Base-by-base conservation (phyloP, 2,113 vertebrate genomes). In the Campylomormyrus tamandua region DNA sequence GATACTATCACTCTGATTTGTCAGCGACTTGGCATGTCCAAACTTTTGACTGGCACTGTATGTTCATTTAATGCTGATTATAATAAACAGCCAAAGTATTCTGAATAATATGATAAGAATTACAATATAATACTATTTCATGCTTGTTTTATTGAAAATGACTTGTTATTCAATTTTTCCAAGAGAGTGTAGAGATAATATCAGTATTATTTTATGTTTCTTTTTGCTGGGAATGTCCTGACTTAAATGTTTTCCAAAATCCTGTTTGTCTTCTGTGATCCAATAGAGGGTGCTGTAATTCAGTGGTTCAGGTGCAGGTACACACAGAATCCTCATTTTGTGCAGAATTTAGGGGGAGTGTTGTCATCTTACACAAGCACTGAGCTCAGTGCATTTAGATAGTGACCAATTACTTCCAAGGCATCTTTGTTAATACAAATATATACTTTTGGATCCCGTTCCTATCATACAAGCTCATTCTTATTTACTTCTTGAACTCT, bases 281-380 rank as follows among this genome's bases (percentile, higher is more conserved):
- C 83, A 87, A 35, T 50, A 90, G 89, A 90, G 56, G 89, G 89
- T 31, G 83, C 89, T 87, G 58, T 86, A 50, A 86, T 87, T 46
- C 89, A 90, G 42, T 19, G 13, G 52, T 58, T 39, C 50, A 80
- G 24, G 21, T n/a, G 27, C 4, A 56, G 15, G n/a, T 66, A 46
- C 15, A 62, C 35, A 39, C 45, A 45, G 31, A 45, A 27, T 39
- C 1, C 13, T 42, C 17, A 80, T 53, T 62, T 17, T 66, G 21
- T 24, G 19, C 84, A 42, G 56, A 70, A 13, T 87, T 27, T 27
- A 15, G 3, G 39, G 45, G 42, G n/a, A 31, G 3, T 24, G 77
- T 45, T 85, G 13, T 77, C 49, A 3, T 46, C 84, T 89, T 58
- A 45, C 24, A 24, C 56, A n/a, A 66, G 8, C 9, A 27, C 35